Evolutionary conservation across 2,888 invertebrate species (phyloP).

Genomic region (Acronicta leporina): DNA sequence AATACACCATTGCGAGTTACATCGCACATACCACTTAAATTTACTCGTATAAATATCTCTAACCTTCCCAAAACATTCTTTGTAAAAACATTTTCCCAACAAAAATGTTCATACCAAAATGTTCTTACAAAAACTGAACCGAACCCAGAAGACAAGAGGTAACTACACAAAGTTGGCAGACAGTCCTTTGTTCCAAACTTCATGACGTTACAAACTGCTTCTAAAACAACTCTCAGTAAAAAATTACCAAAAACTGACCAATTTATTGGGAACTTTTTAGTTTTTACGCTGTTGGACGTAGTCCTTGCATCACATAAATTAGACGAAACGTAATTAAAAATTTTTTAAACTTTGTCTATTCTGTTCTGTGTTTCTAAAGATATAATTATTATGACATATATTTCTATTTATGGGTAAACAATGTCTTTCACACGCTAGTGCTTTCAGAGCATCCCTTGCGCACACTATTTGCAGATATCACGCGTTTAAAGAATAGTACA

Average conservation of each 20-base stretch:
- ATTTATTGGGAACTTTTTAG: conserved; percentile 19
- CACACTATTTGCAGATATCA: too few relatives aligned
- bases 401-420: too few relatives aligned
- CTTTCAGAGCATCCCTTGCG: too few relatives aligned
- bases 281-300: not conserved
- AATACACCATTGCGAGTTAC: too few relatives aligned
- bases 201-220: conserved; percentile 65
- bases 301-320: conserved; percentile 9
- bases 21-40: too few relatives aligned
- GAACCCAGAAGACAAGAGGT: conserved; percentile 17
- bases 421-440: too few relatives aligned
- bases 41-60: too few relatives aligned
- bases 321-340: conserved; percentile 5
- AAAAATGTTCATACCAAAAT: not conserved
- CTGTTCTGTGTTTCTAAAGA: too few relatives aligned
- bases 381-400: too few relatives aligned
- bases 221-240: conserved; percentile 56
- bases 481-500: too few relatives aligned
- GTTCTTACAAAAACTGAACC: not conserved
- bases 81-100: not conserved
- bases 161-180: conserved; percentile 58
- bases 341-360: conserved; percentile 1
- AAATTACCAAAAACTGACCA: conserved; percentile 53
- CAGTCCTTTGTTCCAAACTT: conserved; percentile 63
- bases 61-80: too few relatives aligned